A percentile compares a stretch with the other conserved stretches of the same genome.
Evolutionary conservation across 1,140 invertebrate genomes (phyloP).

Genomic region (Drosophila busckii): DNA sequence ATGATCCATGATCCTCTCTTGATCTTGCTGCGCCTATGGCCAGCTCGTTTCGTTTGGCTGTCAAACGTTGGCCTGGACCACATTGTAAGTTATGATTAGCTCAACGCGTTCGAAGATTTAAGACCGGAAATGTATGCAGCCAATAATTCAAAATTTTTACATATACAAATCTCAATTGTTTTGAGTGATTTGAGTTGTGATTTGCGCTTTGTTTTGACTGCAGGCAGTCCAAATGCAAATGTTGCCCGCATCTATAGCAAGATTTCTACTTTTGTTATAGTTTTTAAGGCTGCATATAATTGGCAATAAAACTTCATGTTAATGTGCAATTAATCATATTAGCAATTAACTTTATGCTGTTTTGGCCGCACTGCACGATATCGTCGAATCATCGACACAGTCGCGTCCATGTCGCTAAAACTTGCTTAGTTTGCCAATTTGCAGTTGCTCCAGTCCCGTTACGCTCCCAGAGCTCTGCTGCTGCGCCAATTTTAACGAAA

Average conservation of each 20-base stretch:
- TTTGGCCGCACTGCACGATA: conserved; percentile 64
- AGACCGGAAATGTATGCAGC: conserved; percentile 64
- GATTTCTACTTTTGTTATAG: too few species aligned
- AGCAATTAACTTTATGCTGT: conserved; percentile 78
- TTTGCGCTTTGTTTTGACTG: conserved; percentile 57
- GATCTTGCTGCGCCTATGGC: conserved; percentile 28
- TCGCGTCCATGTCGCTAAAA: conserved; percentile 43
- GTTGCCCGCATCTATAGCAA: conserved; percentile 57
- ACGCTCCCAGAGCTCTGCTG: conserved; percentile 28
- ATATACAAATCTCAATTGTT: conserved; percentile 64
- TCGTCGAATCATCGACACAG: conserved; percentile 28
- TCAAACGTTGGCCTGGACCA: conserved; percentile 74
- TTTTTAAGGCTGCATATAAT: conserved; percentile 72
- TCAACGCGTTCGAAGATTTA: conserved; percentile 72
- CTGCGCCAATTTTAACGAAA: conserved; percentile 69
- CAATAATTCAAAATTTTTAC: conserved; percentile 77
- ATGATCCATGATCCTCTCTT: conserved; percentile 57
- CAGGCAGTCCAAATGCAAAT: conserved; percentile 27
- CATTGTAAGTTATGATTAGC: conserved; percentile 77
- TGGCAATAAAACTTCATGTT: conserved; percentile 77
- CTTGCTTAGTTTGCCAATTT: conserved; percentile 41
- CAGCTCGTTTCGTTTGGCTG: conserved; percentile 52
- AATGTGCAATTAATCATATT: conserved; percentile 78
- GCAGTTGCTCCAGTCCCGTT: conserved; percentile 17
- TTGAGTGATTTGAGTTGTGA: conserved; percentile 74